Conservation (phyloP, 2,797 vertebrate species). For the Clarias laeviceps region DNA sequence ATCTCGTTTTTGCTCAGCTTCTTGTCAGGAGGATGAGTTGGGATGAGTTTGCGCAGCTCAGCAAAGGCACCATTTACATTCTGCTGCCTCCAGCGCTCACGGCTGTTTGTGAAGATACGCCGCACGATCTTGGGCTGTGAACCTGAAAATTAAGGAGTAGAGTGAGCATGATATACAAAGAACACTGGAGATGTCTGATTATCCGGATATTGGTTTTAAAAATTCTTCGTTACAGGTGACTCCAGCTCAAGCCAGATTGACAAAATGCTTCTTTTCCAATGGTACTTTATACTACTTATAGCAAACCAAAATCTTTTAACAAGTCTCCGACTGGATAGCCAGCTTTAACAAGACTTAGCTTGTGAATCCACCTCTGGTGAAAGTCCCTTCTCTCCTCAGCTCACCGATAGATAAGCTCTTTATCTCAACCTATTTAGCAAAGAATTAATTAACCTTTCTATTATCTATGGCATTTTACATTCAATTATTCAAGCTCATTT, state of each 20-base stretch:
- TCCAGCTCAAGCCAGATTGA: not conserved
- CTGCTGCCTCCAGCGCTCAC: constrained; percentile 92
- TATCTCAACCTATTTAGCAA: constrained; percentile 55
- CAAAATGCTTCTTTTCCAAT: not conserved
- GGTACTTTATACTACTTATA: constrained; percentile 19
- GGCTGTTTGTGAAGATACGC: constrained; percentile 92
- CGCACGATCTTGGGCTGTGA: constrained; percentile 82
- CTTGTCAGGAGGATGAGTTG: constrained; percentile 88
- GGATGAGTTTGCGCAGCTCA: constrained; percentile 87
- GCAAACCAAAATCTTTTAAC: constrained; percentile 33
- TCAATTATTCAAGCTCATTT: constrained; percentile 57
- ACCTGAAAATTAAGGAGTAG: constrained; percentile 64
- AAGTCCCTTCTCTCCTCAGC: constrained; percentile 42
- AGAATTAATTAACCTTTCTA: constrained; percentile 61
- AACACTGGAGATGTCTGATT: not conserved
- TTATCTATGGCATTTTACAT: constrained; percentile 60
- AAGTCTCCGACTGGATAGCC: constrained; percentile 30
- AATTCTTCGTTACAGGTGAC: not conserved
- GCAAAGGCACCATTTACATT: constrained; percentile 94
- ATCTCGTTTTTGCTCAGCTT: constrained; percentile 96
- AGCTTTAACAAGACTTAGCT: constrained; percentile 51
- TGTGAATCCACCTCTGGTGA: constrained; percentile 55
- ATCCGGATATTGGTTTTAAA: not conserved
- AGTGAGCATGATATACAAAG: constrained; percentile 10
- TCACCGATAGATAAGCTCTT: constrained; percentile 55